Conservation (phyloP, 2,797 vertebrate species). For the Merluccius polli region DNA sequence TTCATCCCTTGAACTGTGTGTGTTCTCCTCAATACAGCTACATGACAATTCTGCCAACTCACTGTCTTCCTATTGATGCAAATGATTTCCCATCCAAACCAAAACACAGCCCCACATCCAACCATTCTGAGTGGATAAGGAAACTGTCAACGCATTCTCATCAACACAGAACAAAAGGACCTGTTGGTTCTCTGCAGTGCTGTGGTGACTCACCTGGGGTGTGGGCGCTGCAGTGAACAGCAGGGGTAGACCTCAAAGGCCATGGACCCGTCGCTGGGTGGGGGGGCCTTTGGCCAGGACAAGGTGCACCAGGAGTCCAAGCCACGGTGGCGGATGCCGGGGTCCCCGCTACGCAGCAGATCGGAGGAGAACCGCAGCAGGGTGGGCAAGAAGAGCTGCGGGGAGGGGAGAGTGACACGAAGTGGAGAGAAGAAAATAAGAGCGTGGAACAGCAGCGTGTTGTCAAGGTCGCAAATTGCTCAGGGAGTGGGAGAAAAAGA, state of each 20-base stretch:
- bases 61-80: too few relatives aligned
- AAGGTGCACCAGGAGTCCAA: constrained; percentile 82
- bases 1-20: too few relatives aligned
- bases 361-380: constrained; percentile 80
- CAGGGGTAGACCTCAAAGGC: constrained; percentile 92
- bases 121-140: too few relatives aligned
- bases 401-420: neutral
- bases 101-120: too few relatives aligned
- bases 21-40: too few relatives aligned
- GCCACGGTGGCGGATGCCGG: constrained; percentile 57
- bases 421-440: too few relatives aligned
- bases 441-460: too few relatives aligned
- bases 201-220: constrained; percentile 68
- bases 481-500: neutral
- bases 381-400: constrained; percentile 85
- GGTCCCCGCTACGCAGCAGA: constrained; percentile 68
- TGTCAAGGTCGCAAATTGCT: too few relatives aligned
- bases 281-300: constrained; percentile 90
- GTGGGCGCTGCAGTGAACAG: constrained; percentile 74
- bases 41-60: too few relatives aligned
- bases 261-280: constrained; percentile 89
- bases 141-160: too few relatives aligned
- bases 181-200: neutral
- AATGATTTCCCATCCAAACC: too few relatives aligned
- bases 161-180: too few relatives aligned